Conservation (phyloP, 2,888 invertebrate species). For the Ptychoptera contaminata region DNA sequence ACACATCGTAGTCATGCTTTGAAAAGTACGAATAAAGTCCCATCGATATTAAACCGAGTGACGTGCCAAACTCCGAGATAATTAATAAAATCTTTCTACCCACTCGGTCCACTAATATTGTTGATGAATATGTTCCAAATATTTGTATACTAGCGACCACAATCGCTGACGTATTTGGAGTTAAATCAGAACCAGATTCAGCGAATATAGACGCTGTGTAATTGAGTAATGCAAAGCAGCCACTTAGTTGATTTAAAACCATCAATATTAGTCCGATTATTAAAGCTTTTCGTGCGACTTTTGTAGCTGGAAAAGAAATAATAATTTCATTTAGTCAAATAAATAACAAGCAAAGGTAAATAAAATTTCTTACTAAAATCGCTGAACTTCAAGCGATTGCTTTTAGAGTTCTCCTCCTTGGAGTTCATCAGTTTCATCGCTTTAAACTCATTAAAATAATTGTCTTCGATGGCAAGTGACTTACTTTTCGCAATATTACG, state of each 20-base stretch:
- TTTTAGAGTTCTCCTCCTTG: too few relatives aligned
- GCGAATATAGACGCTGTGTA: constrained; percentile 26
- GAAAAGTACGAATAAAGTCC: constrained; percentile 19
- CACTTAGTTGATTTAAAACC: constrained; percentile 23
- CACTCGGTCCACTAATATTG: constrained; percentile 23
- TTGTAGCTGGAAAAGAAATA: constrained; percentile 15
- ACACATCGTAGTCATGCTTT: constrained; percentile 14
- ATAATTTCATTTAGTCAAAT: background rate
- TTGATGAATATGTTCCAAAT: constrained; percentile 24
- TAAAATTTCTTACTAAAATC: too few relatives aligned
- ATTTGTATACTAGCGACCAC: constrained; percentile 25
- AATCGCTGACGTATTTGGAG: constrained; percentile 23
- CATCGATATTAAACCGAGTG: constrained; percentile 19
- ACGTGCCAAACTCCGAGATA: constrained; percentile 22
- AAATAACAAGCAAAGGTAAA: too few relatives aligned
- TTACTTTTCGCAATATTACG: constrained; percentile 13
- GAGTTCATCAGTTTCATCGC: too few relatives aligned
- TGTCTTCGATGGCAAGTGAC: too few relatives aligned
- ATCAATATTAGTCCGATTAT: constrained; percentile 23
- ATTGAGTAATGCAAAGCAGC: constrained; percentile 26
- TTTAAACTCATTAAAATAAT: too few relatives aligned
- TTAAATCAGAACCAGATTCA: constrained; percentile 22
- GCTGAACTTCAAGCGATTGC: too few relatives aligned
- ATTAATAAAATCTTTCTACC: constrained; percentile 19
- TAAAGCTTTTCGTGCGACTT: constrained; percentile 19